phyloP scores from a whole-genome alignment of 2,797 vertebrate species.

The Sphenodon punctatus region DNA sequence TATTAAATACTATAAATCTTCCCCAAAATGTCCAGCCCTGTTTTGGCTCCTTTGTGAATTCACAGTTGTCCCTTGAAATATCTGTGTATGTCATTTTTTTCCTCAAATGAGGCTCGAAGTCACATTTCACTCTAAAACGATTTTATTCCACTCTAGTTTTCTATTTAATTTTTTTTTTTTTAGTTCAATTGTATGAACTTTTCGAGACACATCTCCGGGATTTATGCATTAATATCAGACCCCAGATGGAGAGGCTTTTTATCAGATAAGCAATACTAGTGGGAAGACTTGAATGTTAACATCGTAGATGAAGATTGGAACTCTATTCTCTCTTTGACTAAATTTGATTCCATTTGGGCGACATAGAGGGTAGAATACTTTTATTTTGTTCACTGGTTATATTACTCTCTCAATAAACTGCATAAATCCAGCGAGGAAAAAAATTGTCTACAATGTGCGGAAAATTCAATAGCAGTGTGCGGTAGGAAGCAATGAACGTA shows the following conservation, averaged over 20 bases:
- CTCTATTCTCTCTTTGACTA: conserved; percentile 39
- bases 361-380: conserved; percentile 57
- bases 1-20: conserved; percentile 16
- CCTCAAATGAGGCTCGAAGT: conserved; percentile 42
- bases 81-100: conserved; percentile 34
- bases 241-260: conserved; percentile 55
- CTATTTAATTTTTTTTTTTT: conserved; percentile 52
- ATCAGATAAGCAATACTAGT: conserved; percentile 58
- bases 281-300: conserved; percentile 55
- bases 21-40: conserved; percentile 10
- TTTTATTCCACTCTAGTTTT: conserved; percentile 46
- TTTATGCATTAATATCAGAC: conserved; percentile 70
- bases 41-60: conserved; percentile 10
- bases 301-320: conserved; percentile 39
- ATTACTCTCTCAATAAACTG: conserved; percentile 58
- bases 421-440: conserved; percentile 30
- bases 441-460: conserved; percentile 23
- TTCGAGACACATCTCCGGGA: conserved; percentile 47
- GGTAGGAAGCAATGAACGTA: conserved; percentile 16
- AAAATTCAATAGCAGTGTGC: conserved; percentile 50
- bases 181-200: conserved; percentile 51
- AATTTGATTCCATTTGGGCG: conserved; percentile 65
- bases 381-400: conserved; percentile 64
- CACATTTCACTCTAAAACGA: conserved; percentile 58
- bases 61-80: conserved; percentile 22